Evolutionary conservation across 1,140 invertebrate genomes (phyloP), one percentile per base, ranked within the genome.

Genomic region (Ceratina japonica): DNA sequence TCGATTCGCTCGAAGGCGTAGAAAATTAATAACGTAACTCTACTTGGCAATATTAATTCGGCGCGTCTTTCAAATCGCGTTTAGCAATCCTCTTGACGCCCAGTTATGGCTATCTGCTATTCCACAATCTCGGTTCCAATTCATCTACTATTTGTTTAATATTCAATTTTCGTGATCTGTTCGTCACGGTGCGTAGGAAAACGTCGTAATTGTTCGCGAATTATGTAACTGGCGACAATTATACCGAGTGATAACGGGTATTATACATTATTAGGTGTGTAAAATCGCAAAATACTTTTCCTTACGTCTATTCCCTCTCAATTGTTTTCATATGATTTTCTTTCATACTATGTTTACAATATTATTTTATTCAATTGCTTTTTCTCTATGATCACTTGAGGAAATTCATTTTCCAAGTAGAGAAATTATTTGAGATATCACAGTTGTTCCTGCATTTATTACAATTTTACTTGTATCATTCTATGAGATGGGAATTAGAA

Each of bases 1-100:
- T 20, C 31, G 52, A 64, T 64, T n/a, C 12, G 31, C 65, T 83
- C 81, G 49, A 77, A 81, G 80, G 56, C 20, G 77, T 73, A 65
- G 69, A 80, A 83, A 62, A 66, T 68, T 79, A 44, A 31, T 78
- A 86, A 81, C 74, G 54, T 73, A 77, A 83, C 71, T 69, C 59
- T 74, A 37, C 51, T 69, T 52, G 24, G 18, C 13, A 54, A 71
- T 51, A 70, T 75, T 75, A 64, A 15, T 79, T 79, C 70, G 86
- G 86, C 86, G 86, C 86, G 86, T 65, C 20, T 86, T 87, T 87
- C 77, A 85, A 87, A 87, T 79, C 49, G 27, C 27, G 22, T 63
- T 82, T 49, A 44, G 66, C n/a, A 44, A 54, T 31, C 22, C 63
- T 44, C 64, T 72, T 49, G 44, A 82, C 76, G 80, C 77, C 77